Base-by-base conservation (phyloP, 2,888 invertebrate genomes). In the Fragum whitleyi region DNA sequence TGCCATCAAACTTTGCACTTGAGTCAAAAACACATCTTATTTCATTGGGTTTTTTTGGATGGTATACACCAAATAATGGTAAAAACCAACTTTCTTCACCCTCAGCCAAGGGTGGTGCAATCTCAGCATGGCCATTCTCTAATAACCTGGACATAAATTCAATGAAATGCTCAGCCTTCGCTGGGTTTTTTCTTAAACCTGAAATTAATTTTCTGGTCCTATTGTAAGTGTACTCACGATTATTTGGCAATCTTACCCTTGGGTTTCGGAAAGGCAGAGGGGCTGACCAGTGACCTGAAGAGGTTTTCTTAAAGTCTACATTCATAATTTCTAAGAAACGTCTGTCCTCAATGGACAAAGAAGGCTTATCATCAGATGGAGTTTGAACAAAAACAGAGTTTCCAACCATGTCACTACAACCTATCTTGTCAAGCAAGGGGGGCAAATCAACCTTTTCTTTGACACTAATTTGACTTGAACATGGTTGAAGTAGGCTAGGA, bases 11-110 rank as follows among this genome's bases (percentile, higher is more conserved):
- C 29, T 74, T 69, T 1, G 80, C 81, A 9, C 85, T 77, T 2
- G 81, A 79, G 68, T 87, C 84, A 65, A 86, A 86, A 21, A 87
- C 88, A 7, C 51, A 81, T 42, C 84, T 36, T 5, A 86, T 78
- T 59, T 81, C 79, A 36, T 73, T 68, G 47, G 74, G 72, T n/a
- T n/a, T n/a, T n/a, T n/a, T n/a, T n/a, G n/a, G n/a, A n/a, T 3
- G 61, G 59, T 55, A 59, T 0, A 53, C 26, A 26, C 68, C 68
- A 47, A 86, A 85, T 19, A 80, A 53, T 14, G 87, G 86, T 7
- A 87, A 61, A 62, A 77, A 88, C 86, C 82, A 87, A 26, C 77
- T 72, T 51, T 86, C 81, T 57, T 83, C 71, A 1, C 19, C 7
- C 14, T 14, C 7, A n/a, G 26, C 5, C 11, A 74, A 23, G 1